Conservation (phyloP, 92 coral and sea anemone species). For the Siderastrea siderea region DNA sequence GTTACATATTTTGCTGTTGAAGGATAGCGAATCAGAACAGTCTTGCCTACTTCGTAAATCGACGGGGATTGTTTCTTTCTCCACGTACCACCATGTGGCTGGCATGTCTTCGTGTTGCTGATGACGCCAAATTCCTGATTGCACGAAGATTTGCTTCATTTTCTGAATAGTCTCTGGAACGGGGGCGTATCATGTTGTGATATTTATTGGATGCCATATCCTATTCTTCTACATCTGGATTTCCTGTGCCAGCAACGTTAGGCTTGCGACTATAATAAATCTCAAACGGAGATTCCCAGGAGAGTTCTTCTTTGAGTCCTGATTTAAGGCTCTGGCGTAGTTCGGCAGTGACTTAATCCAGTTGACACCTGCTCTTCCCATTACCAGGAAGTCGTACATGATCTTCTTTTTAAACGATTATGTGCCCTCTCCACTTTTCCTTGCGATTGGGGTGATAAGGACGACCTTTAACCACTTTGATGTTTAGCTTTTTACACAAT, state of each 20-base stretch:
- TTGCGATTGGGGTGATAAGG: too few species aligned
- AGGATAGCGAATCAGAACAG: too few species aligned
- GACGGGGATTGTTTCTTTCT: not conserved
- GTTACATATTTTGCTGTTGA: too few species aligned
- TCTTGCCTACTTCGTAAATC: too few species aligned
- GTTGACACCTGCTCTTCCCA: too few species aligned
- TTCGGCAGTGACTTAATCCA: too few species aligned
- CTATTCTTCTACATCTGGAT: constrained; percentile 26
- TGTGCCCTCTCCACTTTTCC: too few species aligned
- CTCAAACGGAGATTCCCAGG: constrained; percentile 45
- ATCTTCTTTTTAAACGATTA: not conserved
- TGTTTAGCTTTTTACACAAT: too few species aligned
- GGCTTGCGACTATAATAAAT: too few species aligned
- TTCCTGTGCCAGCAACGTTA: too few species aligned
- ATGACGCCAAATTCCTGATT: too few species aligned
- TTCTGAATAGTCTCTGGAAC: constrained; percentile 8
- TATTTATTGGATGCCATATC: constrained; percentile 11
- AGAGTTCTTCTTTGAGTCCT: constrained; percentile 37
- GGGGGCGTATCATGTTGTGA: constrained; percentile 16
- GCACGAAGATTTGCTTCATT: not conserved
- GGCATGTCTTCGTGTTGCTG: constrained; percentile 12
- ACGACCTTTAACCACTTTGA: too few species aligned
- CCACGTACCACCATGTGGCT: constrained; percentile 6
- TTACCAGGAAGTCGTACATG: constrained; percentile 21
- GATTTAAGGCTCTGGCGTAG: constrained; percentile 17